These are phyloP conservation scores for Lacanobia oleracea DNA, from an alignment of 2,888 invertebrate genomes.

Conservation along the genomic window DNA sequence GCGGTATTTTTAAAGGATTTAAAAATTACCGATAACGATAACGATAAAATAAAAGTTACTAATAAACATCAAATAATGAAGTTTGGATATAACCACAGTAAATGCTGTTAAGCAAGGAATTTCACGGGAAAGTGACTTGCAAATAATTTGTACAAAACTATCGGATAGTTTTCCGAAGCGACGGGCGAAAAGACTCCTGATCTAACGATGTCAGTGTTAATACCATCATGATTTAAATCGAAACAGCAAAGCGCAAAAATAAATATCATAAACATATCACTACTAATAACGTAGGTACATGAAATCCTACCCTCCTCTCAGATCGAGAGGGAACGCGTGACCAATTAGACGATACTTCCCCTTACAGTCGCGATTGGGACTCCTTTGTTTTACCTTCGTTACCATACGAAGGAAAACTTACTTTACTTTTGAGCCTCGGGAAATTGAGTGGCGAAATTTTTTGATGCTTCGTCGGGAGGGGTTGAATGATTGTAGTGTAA, in stretches of 20 bases:
- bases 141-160: constrained; percentile 6
- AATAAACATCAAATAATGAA: not conserved
- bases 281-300: constrained; percentile 50
- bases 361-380: constrained; percentile 39
- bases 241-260: constrained; percentile 13
- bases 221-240: not conserved
- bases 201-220: too few species aligned
- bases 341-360: constrained; percentile 64
- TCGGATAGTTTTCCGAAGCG: not conserved
- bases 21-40: not conserved
- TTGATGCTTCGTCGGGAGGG: constrained; percentile 10
- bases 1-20: too few species aligned
- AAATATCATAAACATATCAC: constrained; percentile 36
- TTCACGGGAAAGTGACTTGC: not conserved
- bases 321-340: constrained; percentile 66
- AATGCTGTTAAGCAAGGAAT: not conserved
- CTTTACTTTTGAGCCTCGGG: constrained; percentile 25
- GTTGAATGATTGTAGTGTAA: constrained; percentile 4
- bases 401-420: constrained; percentile 32
- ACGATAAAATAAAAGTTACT: too few species aligned
- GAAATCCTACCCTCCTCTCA: constrained; percentile 50
- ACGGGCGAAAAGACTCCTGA: not conserved
- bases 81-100: not conserved
- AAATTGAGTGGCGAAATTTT: constrained; percentile 23
- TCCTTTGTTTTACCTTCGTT: constrained; percentile 50